phyloP scores from a whole-genome alignment of 2,113 vertebrate species.

The Mormoops blainvillei region DNA sequence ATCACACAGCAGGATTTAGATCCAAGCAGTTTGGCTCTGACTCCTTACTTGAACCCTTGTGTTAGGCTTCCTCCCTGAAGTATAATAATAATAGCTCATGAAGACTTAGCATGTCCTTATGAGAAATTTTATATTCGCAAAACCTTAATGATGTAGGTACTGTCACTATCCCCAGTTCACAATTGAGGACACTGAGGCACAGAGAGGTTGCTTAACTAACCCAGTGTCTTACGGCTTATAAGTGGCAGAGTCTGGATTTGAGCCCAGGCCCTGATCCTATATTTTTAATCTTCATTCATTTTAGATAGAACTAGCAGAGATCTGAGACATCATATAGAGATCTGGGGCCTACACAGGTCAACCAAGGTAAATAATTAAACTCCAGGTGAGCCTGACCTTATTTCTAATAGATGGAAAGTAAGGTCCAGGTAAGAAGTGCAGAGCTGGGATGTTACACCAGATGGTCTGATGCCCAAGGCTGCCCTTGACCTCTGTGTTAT shows the following conservation, averaged over 20 bases:
- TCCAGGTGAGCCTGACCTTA: not conserved
- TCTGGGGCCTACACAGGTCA: not conserved
- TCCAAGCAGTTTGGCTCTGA: not conserved
- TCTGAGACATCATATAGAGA: not conserved
- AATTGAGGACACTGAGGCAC: not conserved
- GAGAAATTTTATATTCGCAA: not conserved
- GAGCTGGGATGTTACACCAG: not conserved
- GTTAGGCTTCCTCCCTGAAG: not conserved
- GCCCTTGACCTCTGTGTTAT: not conserved
- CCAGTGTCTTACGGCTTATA: not conserved
- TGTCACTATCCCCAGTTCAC: not conserved
- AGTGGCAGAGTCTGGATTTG: not conserved
- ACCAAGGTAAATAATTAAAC: not conserved
- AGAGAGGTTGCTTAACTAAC: not conserved
- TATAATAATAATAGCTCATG: not conserved
- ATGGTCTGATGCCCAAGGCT: not conserved
- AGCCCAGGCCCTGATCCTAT: not conserved
- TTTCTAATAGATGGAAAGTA: constrained; percentile 1
- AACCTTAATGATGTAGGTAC: not conserved
- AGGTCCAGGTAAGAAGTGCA: not conserved
- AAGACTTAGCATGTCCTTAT: not conserved
- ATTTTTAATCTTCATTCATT: not conserved
- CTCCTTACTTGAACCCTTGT: not conserved
- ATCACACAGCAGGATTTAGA: not conserved
- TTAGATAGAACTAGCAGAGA: not conserved